Evolutionary conservation across 2,888 invertebrate species (phyloP), one percentile per base, ranked within the genome.

Genomic region (Escarpia spicata): DNA sequence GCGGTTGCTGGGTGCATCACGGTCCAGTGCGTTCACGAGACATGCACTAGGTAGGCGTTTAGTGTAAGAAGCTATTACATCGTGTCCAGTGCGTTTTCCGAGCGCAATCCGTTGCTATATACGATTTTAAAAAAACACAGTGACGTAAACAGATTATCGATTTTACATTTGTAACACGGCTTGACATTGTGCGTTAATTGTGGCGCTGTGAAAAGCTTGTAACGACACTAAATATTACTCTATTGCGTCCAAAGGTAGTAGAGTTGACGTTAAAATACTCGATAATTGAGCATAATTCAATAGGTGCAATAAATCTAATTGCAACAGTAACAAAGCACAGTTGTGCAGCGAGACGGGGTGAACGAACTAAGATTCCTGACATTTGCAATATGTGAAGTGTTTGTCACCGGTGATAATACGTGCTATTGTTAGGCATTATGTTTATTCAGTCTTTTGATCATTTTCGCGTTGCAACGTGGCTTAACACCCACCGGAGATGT

Each of bases 211-310:
- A 75, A 75, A 75, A 75, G 75, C 75, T 75, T 75, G 52, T 52
- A 52, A 52, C 10, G 75, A 75, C 19, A 75, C 75, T 26, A 19
- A 75, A 75, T 75, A n/a, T 26, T 75, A 26, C 75, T 19, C 75
- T 15, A 3, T 26, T 75, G 75, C 75, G 75, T 75, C 19, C 75
- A 75, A 19, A 75, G 19, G 19, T 75, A 75, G 6, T 26, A 15
- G 75, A n/a, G 75, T 26, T 26, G n/a, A 75, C 26, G 75, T 75
- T 75, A 75, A 52, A 75, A 75, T 75, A 75, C 75, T 75, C 75
- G 26, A 75, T 75, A 75, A 75, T 75, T 75, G 75, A 75, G 75
- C 75, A 75, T 26, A n/a, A n/a, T 75, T 75, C 75, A 75, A n/a
- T 75, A n/a, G 0, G 19, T 75, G 75, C 75, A 75, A 26, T 75